Base-by-base conservation (phyloP, 2,888 invertebrate genomes). In the Embidobia sp. region DNA sequence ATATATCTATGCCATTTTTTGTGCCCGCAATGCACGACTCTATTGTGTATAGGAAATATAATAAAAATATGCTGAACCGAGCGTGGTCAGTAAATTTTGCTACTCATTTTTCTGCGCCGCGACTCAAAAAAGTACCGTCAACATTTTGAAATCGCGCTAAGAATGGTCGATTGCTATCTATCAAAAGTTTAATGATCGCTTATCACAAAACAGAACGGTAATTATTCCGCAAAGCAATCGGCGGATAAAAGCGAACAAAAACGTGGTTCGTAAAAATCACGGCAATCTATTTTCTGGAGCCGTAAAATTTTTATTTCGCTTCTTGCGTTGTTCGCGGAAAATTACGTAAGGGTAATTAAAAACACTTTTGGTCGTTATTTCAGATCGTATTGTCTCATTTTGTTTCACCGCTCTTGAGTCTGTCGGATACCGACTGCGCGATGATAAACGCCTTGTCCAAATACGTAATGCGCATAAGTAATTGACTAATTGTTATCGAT, bases 1-100 rank as follows among this genome's bases (percentile, higher is more conserved):
- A 70, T 69, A 74, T 77, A 77, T 69, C 73, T 69, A 48, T 69
- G 69, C 27, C 67, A 53, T 59, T 77, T 73, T 73, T 77, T 73
- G 64, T 57, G 6, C 11, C 15, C 18, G 1, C 49, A 27, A 37
- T 57, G 72, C 72, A 66, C 77, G 63, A 77, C 26, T 77, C 72
- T 51, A 77, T 77, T 73, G 77, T 69, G 63, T 40, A 49, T 63
- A 37, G 29, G 33, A 69, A 57, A 55, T 37, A 55, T 33, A 44
- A 61, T 72, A 77, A 72, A 77, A 66, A 66, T 66, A 13, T 15
- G n/a, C 15, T 27, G 46, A 66, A 48, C 46, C 70, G 27, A 59
- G 51, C 64, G 46, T 33, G 46, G 61, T 70, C 53, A 11, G 49
- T 57, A 42, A 49, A 42, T 57, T 67, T 69, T 57, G 5, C 13